These are phyloP conservation scores for Platorchestia sp. DNA, from an alignment of 1,140 invertebrate genomes.

Conservation along the genomic window DNA sequence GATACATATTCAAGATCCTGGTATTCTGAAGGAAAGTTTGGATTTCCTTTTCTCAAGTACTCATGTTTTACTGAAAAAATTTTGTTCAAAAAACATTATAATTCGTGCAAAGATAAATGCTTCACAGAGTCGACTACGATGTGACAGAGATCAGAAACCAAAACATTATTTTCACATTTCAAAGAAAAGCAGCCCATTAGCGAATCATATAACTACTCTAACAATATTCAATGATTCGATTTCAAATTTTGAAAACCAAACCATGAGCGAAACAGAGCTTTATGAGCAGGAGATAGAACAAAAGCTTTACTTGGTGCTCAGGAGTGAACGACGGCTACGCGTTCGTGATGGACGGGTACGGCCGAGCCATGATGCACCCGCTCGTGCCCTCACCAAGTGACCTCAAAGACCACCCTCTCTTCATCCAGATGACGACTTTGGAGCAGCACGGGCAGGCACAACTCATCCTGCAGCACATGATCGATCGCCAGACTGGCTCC, in stretches of 20 bases:
- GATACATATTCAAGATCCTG: no score
- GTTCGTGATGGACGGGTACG: slow-evolving; percentile 29
- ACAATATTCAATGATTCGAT: neutral
- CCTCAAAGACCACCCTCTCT: neutral
- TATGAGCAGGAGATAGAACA: no score
- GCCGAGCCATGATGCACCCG: slow-evolving; percentile 4
- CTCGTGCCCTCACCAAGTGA: neutral
- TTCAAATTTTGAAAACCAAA: neutral
- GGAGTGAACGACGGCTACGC: slow-evolving; percentile 24
- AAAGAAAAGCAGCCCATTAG: neutral
- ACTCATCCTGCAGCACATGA: slow-evolving; percentile 7
- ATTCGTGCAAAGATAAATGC: no score
- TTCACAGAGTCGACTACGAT: no score
- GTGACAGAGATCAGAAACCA: neutral
- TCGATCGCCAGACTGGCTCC: neutral
- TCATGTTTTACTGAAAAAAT: no score
- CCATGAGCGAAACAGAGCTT: neutral
- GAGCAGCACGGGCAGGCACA: neutral
- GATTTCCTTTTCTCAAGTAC: no score
- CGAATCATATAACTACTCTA: neutral
- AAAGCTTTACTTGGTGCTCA: neutral
- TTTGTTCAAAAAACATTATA: no score
- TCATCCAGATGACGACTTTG: slow-evolving; percentile 6
- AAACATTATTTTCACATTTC: neutral
- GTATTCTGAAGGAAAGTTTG: no score